phyloP scores from a whole-genome alignment of 2,797 vertebrate species.

The Martes flavigula region DNA sequence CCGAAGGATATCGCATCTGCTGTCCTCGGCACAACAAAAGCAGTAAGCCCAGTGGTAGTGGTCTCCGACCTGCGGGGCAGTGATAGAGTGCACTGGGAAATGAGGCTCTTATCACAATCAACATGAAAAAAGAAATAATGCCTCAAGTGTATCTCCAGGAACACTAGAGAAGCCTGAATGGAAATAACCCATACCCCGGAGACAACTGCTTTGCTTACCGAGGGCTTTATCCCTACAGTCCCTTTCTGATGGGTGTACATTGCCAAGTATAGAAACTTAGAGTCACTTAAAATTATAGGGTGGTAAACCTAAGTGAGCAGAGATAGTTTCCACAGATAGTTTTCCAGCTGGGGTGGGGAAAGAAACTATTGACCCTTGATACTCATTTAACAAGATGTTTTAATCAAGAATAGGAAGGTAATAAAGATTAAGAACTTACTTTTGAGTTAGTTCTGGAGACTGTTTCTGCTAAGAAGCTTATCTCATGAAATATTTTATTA shows the following conservation, averaged over 20 bases:
- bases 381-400: constrained; percentile 45
- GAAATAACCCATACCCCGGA: constrained; percentile 1
- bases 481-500: constrained; percentile 54
- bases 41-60: neutral
- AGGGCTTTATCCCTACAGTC: neutral
- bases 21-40: neutral
- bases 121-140: neutral
- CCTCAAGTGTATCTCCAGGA: neutral
- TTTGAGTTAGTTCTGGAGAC: constrained; percentile 25
- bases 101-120: neutral
- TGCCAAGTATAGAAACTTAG: constrained; percentile 4
- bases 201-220: neutral
- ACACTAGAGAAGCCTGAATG: neutral
- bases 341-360: neutral
- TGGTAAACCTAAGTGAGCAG: neutral
- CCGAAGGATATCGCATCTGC: neutral
- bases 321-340: neutral
- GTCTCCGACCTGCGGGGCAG: neutral
- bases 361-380: neutral
- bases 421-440: constrained; percentile 47
- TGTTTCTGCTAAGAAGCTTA: constrained; percentile 28
- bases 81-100: neutral
- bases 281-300: constrained; percentile 8
- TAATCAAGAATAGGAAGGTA: constrained; percentile 24
- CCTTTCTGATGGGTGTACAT: neutral